phyloP scores from a whole-genome alignment of 2,113 vertebrate species.

The Heterocephalus glaber region DNA sequence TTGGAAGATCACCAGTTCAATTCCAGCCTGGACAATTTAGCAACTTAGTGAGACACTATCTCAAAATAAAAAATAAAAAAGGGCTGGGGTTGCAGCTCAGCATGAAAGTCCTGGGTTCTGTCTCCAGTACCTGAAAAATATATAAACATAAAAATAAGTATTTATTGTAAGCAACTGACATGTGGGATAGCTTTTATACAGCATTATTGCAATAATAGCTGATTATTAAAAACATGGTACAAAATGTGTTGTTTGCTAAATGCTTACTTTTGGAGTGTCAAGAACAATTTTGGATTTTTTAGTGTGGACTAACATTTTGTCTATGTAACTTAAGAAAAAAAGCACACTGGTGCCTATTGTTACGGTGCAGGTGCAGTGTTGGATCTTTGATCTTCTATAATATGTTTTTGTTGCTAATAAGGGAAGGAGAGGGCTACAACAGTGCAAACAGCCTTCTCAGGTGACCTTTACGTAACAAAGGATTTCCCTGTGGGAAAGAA shows the following conservation, averaged over 20 bases:
- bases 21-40: not conserved
- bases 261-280: constrained; percentile 3
- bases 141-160: not conserved
- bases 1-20: not conserved
- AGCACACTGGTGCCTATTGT: not conserved
- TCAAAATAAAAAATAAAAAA: not conserved
- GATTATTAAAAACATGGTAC: not conserved
- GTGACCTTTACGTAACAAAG: not conserved
- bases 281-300: not conserved
- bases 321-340: not conserved
- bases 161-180: not conserved
- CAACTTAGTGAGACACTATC: not conserved
- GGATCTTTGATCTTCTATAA: not conserved
- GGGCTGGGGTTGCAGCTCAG: not conserved
- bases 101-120: not conserved
- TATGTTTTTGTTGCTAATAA: not conserved
- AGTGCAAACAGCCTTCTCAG: not conserved
- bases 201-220: not conserved
- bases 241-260: not conserved
- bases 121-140: not conserved
- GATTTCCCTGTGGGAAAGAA: not conserved
- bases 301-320: not conserved
- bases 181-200: not conserved
- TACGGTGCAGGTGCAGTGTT: not conserved
- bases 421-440: not conserved